Evolutionary conservation across 2,113 vertebrate genomes (phyloP), one percentile per base, ranked within the genome.

Genomic region (Calonectris borealis): DNA sequence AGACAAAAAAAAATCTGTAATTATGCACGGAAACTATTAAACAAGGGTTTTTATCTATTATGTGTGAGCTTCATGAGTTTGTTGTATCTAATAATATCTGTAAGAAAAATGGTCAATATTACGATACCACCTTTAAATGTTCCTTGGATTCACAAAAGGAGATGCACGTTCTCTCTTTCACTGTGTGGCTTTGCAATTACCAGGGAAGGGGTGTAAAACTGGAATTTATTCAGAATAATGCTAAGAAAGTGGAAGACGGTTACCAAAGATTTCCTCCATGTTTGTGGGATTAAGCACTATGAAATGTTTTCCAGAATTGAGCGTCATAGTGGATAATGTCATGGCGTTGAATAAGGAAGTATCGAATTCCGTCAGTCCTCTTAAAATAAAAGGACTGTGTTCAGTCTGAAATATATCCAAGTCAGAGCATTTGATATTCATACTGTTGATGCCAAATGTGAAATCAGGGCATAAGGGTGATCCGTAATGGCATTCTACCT

Each of bases 131-230:
- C 18, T 95, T 84, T 71, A 88, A 16, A 55, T 13, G 12, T 36
- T 38, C 14, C 29, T 68, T 4, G 3, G 12, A 42, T 78, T 86
- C 36, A 42, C n/a, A 69, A 51, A 78, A 46, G n/a, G 19, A 81
- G 7, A 17, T 7, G 3, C 3, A 9, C 0, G 0, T 76, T 88
- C 19, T 49, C 38, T 55, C 66, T 81, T 11, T 52, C 40, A 58
- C 11, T 36, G 31, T 2, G 8, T 70, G 20, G 22, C 22, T 77
- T 90, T 86, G 49, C 26, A 88, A 15, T 65, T 81, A 54, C 22
- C 5, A 58, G 20, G 14, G 19, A 92, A 88, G 7, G 5, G 7
- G 9, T 57, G 2, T 34, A 52, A 68, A 95, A 66, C 8, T 94
- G 38, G 20, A 64, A 31, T 88, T 86, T 77, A 34, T 46, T 66